These are phyloP conservation scores for Halocynthia roretzi DNA, from an alignment of 23 tunicate species.

Conservation along the genomic window DNA sequence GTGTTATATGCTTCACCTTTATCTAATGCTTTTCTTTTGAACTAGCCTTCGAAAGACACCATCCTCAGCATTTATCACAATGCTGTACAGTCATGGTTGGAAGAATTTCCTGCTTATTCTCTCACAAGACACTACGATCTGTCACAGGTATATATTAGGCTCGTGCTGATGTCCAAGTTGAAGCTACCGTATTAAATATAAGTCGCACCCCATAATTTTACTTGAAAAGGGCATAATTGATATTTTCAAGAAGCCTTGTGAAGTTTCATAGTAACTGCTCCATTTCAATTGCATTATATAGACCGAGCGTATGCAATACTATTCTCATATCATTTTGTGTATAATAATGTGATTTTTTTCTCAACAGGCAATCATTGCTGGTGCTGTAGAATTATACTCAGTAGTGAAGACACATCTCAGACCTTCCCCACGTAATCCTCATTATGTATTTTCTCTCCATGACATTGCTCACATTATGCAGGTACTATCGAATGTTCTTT, in stretches of 20 bases:
- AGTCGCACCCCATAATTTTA: background rate
- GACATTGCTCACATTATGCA: slow-evolving; percentile 68
- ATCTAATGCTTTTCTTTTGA: background rate
- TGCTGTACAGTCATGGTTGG: slow-evolving; percentile 80
- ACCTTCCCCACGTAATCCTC: slow-evolving; percentile 70
- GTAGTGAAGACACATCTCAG: slow-evolving; percentile 35
- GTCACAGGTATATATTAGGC: slow-evolving; percentile 43
- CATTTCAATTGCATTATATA: too few species aligned
- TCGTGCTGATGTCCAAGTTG: background rate
- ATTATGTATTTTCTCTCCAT: slow-evolving; percentile 78
- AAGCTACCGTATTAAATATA: background rate
- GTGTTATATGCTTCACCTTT: background rate
- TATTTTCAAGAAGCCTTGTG: background rate
- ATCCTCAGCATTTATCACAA: slow-evolving; percentile 77
- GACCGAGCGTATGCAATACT: too few species aligned
- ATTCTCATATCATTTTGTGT: too few species aligned
- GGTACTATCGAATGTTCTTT: slow-evolving; percentile 17
- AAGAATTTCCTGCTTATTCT: slow-evolving; percentile 88
- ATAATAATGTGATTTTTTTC: too few species aligned
- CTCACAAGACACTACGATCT: slow-evolving; percentile 70
- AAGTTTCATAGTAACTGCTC: background rate
- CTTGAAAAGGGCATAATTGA: background rate
- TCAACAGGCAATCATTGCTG: slow-evolving; percentile 76
- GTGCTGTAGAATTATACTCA: slow-evolving; percentile 55
- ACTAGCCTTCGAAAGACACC: slow-evolving; percentile 57